Evolutionary conservation across 2,888 invertebrate genomes (phyloP), one percentile per base, ranked within the genome.

Genomic region (Lasius fuliginosus): DNA sequence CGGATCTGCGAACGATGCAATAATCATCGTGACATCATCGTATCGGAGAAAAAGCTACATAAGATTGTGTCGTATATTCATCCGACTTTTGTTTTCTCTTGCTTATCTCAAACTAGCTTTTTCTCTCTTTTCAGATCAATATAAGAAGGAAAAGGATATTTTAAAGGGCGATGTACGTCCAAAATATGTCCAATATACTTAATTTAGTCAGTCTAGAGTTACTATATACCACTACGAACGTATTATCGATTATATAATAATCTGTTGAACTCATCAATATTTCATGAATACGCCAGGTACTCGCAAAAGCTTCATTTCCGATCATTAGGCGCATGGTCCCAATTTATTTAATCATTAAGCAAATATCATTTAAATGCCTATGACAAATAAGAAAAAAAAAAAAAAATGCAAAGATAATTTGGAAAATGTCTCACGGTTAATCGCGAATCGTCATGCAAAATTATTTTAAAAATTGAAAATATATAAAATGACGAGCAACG

Each of bases 201-300:
- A 49, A n/a, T 71, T 53, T 53, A 23, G n/a, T 64, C 15, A 46
- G 42, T 27, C 3, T 30, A 46, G 8, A 53, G 49, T 53, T n/a
- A n/a, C 27, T 68, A 33, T 68, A 33, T 12, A 27, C 3, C 9
- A 53, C 11, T 30, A n/a, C 12, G 30, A 68, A 40, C 27, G 27
- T 77, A 49, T 9, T 65, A 77, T 68, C 11, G 68, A 56, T 69
- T 77, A 42, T 77, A 15, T n/a, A 67, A 76, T 65, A 56, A 77
- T 77, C 30, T 23, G 23, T 36, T 23, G 15, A 30, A 62, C 62
- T 49, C 49, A 56, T 77, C 18, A 49, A 77, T 42, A 64, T 56
- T 68, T 56, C 5, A 42, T 68, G 42, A 77, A 68, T 30, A 9
- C n/a, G 5, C 6, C 27, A 40, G 27, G n/a, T 30, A 12, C 9